Evolutionary conservation across 2,888 invertebrate species (phyloP), one percentile per base, ranked within the genome.

Genomic region (Trichogramma evanescens): DNA sequence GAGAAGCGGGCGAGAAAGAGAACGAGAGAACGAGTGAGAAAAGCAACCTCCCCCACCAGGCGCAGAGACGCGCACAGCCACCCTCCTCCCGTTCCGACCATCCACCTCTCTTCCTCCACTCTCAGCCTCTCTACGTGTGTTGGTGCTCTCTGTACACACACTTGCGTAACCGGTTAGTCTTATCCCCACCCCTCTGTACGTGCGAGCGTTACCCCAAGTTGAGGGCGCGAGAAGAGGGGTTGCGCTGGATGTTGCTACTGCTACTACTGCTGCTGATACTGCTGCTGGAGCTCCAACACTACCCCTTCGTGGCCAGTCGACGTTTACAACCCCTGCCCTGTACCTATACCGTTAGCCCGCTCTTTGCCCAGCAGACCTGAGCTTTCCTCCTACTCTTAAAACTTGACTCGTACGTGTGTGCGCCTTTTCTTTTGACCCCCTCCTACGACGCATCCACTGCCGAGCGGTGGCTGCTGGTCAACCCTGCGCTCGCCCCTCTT

Each of bases 121-220:
- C 69, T 69, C 72, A 66, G 67, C 67, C 66, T 26, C 26, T 26
- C 26, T 2, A 26, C 3, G 3, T 26, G 26, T 26, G 26, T 26
- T 26, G 26, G 26, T 26, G 26, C 26, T 26, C 26, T 26, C 2
- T 26, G 26, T 26, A 26, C 26, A 73, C 26, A 26, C 26, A 26
- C 26, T 26, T 2, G 26, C 26, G 3, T 26, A 26, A 26, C 26
- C 26, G 75, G 76, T 73, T 75, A 77, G 77, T 77, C 77, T 77
- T 77, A 77, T 76, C 77, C 77, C 77, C 76, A 70, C 77, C 69
- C 26, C 26, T 26, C 2, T 26, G 26, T 26, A 26, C 26, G 26
- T 3, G 2, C 26, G 26, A 66, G 67, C 68, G 66, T 69, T 67
- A 26, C 26, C 26, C 26, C 26, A 26, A 68, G 67, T 69, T 68